Percentiles rank a stretch among this genome's conserved stretches.
These are phyloP conservation scores for Harpalus rubripes DNA, from an alignment of 2,888 invertebrate species.

Conservation along the genomic window DNA sequence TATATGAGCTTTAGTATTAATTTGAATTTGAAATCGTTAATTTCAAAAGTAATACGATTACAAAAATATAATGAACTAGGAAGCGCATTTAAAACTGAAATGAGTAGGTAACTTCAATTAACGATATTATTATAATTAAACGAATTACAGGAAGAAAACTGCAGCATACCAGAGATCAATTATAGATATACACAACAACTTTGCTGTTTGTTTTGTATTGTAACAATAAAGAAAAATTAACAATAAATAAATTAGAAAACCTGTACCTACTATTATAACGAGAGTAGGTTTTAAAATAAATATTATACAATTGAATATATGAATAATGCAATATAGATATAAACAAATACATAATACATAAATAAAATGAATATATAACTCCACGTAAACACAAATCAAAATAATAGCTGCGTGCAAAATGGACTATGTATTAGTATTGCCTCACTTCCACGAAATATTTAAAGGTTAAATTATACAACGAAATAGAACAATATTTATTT, in stretches of 20 bases:
- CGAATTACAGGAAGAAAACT: not conserved
- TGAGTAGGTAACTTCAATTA: not conserved
- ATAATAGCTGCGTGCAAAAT: slow-evolving; percentile 14
- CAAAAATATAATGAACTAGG: not conserved
- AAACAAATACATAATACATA: too few relatives aligned
- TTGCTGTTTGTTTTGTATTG: not conserved
- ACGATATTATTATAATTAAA: slow-evolving; percentile 6
- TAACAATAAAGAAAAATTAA: not conserved
- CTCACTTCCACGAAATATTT: slow-evolving; percentile 28
- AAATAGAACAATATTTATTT: not conserved
- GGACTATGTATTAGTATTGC: slow-evolving; percentile 16
- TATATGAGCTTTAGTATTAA: too few relatives aligned
- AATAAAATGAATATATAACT: slow-evolving; percentile 8
- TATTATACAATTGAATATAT: slow-evolving; percentile 1
- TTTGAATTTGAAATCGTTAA: too few relatives aligned
- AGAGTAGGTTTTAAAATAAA: not conserved
- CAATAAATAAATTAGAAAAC: slow-evolving; percentile 3
- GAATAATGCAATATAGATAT: not conserved
- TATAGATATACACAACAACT: not conserved
- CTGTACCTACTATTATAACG: not conserved
- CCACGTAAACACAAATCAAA: slow-evolving; percentile 24
- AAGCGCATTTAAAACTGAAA: not conserved
- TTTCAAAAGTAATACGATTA: too few relatives aligned
- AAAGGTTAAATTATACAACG: slow-evolving; percentile 30
- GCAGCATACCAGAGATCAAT: not conserved